A percentile compares a stretch with the other conserved stretches of the same genome.
These are phyloP conservation scores for Pangasius sanitwongsei DNA, from an alignment of 2,797 vertebrate genomes.

Conservation along the genomic window DNA sequence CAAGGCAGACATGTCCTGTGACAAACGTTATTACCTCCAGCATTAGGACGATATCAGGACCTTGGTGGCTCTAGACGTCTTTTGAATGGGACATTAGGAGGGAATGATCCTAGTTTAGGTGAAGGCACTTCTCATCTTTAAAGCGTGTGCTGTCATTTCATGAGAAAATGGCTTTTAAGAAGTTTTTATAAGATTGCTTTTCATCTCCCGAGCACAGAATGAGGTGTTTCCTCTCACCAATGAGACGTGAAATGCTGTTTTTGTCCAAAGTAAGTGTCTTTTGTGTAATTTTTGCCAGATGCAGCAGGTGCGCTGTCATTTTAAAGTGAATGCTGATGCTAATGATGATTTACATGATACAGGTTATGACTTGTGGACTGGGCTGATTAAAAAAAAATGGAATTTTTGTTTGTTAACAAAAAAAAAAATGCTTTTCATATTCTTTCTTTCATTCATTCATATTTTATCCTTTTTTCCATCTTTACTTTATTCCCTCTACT, in stretches of 20 bases:
- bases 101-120: conserved; percentile 83
- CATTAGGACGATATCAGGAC: conserved; percentile 65
- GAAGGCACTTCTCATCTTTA: conserved; percentile 70
- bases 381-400: neutral
- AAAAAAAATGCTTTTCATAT: neutral
- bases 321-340: neutral
- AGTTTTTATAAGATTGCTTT: conserved; percentile 76
- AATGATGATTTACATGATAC: neutral
- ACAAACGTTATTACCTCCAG: conserved; percentile 71
- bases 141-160: conserved; percentile 66
- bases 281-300: conserved; percentile 46
- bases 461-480: neutral
- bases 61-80: conserved; percentile 69
- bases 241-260: conserved; percentile 74
- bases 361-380: neutral
- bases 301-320: conserved; percentile 27
- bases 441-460: neutral
- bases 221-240: conserved; percentile 73
- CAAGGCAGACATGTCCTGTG: conserved; percentile 70
- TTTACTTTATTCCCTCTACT: neutral
- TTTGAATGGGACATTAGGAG: conserved; percentile 82
- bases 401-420: neutral
- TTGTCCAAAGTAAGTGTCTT: conserved; percentile 19
- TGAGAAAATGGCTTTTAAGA: conserved; percentile 67
- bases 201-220: conserved; percentile 73